Evolutionary conservation across 2,797 vertebrate species (phyloP), one percentile per base, ranked within the genome.

Genomic region (Loris lydekkerianus): DNA sequence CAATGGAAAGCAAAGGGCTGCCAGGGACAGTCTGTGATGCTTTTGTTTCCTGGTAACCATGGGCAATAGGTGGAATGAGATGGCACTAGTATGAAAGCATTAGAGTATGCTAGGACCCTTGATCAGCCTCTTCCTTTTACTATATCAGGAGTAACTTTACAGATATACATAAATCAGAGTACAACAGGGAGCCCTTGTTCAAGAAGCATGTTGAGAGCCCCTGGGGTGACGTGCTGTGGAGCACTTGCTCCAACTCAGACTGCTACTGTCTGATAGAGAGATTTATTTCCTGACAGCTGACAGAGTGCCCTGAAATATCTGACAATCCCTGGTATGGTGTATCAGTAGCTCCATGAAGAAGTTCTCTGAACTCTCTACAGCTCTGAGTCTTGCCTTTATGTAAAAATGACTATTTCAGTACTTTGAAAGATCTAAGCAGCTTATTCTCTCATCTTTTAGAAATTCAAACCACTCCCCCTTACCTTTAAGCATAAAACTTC

Each of bases 401-500:
- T 92, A 92, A 96, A 97, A 97, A 97, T 78, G 94, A 96, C 86
- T 84, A 83, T 95, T 86, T 95, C 72, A 43, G 86, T 77, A 89
- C 96, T 97, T 93, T 96, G 89, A 96, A 97, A 94, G 97, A 97
- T 97, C 97, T 96, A 91, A 97, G 95, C 58, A 82, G 65, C 75
- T 92, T 86, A 87, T 89, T 84, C 91, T 96, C 86, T 96, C 88
- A 95, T 97, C 90, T 96, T 92, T 91, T 69, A 83, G 93, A 93
- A 96, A 96, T 97, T 97, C 93, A 94, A 97, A 96, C 92, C 92
- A 94, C 92, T 93, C 92, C 85, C 90, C 82, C 73, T 85, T 89
- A 72, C 86, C 86, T 95, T 96, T 89, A 95, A 97, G 87, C 85
- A 95, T 80, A 95, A 97, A 97, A 92, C 73, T 92, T 91, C 88